Conservation (phyloP, 2,888 invertebrate genomes). For the Falcaria lacertinaria region DNA sequence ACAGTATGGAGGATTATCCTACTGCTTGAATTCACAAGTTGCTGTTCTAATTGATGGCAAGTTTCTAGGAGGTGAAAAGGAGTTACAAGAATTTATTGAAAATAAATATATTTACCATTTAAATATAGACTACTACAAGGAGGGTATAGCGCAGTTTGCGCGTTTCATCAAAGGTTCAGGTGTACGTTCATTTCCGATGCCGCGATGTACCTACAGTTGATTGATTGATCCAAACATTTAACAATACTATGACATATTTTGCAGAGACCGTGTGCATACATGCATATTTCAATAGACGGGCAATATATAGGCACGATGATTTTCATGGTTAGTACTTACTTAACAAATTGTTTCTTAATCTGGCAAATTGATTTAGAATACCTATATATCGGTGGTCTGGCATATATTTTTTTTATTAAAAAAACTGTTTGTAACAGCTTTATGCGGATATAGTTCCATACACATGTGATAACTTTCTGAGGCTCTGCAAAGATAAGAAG, state of each 20-base stretch:
- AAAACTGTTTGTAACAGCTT: no score
- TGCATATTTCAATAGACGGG: constrained; percentile 71
- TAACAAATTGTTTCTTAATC: neutral
- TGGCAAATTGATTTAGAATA: no score
- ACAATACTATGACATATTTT: constrained; percentile 49
- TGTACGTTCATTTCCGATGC: constrained; percentile 36
- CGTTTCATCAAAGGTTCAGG: constrained; percentile 59
- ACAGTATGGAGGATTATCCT: constrained; percentile 64
- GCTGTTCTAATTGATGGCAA: constrained; percentile 70
- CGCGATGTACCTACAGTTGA: no score
- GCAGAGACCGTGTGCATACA: constrained; percentile 78
- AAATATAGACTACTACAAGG: constrained; percentile 61
- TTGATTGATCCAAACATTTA: neutral
- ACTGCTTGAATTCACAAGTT: constrained; percentile 62
- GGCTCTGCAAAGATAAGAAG: constrained; percentile 64
- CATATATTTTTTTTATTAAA: no score
- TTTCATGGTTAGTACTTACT: constrained; percentile 72
- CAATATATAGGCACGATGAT: constrained; percentile 72
- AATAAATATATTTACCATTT: constrained; percentile 64
- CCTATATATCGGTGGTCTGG: no score
- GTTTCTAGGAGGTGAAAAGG: constrained; percentile 75
- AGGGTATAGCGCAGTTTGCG: constrained; percentile 60
- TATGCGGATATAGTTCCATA: constrained; percentile 79
- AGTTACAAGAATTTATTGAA: constrained; percentile 62
- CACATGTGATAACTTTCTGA: constrained; percentile 80